A percentile compares a stretch with the other conserved stretches of the same genome.
phyloP scores from a whole-genome alignment of 2,888 invertebrate genomes.

The Rotaria sp. region DNA sequence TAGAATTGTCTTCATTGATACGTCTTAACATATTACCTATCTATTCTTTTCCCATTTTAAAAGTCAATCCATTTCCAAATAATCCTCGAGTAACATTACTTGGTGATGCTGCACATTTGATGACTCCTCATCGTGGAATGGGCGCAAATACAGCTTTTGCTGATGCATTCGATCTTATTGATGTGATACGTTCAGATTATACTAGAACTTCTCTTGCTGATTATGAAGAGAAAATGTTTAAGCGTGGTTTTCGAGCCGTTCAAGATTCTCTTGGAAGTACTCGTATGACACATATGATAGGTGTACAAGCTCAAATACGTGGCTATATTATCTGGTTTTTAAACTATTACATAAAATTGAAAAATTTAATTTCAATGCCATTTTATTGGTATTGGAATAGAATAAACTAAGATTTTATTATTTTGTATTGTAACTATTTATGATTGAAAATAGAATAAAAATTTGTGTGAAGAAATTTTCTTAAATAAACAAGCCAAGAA shows the following conservation, averaged over 20 bases:
- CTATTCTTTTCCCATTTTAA: not conserved
- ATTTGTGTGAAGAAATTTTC: no score
- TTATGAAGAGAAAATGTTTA: conserved; percentile 21
- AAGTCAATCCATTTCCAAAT: not conserved
- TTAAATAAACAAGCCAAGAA: no score
- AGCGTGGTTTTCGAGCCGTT: not conserved
- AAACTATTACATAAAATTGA: not conserved
- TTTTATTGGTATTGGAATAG: not conserved
- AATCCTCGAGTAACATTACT: not conserved
- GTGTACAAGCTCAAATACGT: not conserved
- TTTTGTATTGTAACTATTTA: no score
- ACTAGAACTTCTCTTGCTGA: not conserved
- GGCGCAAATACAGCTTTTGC: conserved; percentile 11
- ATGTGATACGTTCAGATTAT: no score
- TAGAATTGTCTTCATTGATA: not conserved
- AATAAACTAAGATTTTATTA: no score
- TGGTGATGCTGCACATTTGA: conserved; percentile 5
- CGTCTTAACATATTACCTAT: no score
- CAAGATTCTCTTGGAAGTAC: not conserved
- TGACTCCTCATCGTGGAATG: not conserved
- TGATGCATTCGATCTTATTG: not conserved
- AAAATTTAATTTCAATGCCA: not conserved
- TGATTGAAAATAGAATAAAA: no score
- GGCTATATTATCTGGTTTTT: not conserved
- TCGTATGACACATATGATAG: not conserved